These are phyloP conservation scores for Penaeus vannamei DNA, from an alignment of 1,140 invertebrate species.

Conservation along the genomic window DNA sequence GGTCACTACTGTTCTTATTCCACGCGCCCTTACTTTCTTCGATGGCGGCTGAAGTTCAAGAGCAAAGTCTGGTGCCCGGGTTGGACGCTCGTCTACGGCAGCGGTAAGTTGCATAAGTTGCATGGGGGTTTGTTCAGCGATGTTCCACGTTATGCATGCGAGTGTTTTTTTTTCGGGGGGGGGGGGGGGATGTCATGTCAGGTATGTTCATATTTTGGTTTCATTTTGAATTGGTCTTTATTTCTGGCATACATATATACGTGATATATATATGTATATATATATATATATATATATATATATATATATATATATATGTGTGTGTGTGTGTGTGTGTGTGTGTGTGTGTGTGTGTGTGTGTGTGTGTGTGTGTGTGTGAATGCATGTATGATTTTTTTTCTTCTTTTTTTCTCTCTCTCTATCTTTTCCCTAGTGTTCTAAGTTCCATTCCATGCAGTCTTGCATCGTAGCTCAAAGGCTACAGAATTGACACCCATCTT, in stretches of 20 bases:
- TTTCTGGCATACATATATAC: not conserved
- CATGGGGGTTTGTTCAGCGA: no score
- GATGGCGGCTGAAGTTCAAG: not conserved
- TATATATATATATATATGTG: not conserved
- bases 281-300: not conserved
- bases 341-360: not conserved
- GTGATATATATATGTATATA: constrained; percentile 7
- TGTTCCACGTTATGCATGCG: no score
- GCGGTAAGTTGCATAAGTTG: not conserved
- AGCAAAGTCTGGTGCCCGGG: constrained; percentile 32
- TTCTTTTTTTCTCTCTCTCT: no score
- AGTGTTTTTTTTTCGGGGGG: no score
- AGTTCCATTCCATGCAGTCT: no score
- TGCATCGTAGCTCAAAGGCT: no score
- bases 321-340: constrained; percentile 21
- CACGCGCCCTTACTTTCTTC: not conserved
- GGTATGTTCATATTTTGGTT: no score
- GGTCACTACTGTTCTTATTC: constrained; percentile 32
- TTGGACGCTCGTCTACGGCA: constrained; percentile 35
- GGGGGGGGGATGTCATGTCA: no score
- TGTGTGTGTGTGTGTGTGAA: not conserved
- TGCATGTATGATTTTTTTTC: no score
- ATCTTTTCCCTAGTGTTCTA: no score
- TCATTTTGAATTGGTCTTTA: not conserved
- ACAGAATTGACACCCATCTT: no score